These are phyloP conservation scores for Sebastes iracundus DNA, from an alignment of 2,797 vertebrate genomes.

Conservation along the genomic window DNA sequence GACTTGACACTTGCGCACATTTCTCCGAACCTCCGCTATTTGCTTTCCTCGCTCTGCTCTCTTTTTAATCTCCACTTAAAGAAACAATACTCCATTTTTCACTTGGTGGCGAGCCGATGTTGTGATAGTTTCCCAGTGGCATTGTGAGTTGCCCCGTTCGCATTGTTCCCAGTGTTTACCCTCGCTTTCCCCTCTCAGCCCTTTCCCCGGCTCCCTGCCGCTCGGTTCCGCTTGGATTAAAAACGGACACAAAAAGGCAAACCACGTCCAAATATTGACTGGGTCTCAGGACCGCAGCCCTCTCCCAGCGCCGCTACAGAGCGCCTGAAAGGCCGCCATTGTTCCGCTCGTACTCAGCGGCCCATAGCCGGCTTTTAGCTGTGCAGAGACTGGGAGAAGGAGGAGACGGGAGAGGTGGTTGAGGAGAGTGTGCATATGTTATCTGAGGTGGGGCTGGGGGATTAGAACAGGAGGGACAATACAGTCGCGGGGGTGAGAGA, in stretches of 20 bases:
- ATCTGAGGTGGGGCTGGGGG: slow-evolving; percentile 65
- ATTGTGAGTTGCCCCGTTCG: slow-evolving; percentile 70
- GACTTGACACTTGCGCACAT: slow-evolving; percentile 20
- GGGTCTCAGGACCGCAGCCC: slow-evolving; percentile 75
- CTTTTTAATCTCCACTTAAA: slow-evolving; percentile 83
- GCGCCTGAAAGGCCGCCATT: slow-evolving; percentile 85
- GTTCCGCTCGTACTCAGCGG: slow-evolving; percentile 82
- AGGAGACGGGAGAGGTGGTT: slow-evolving; percentile 42
- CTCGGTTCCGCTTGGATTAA: slow-evolving; percentile 79
- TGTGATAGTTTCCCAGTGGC: slow-evolving; percentile 79
- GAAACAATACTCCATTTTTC: slow-evolving; percentile 73
- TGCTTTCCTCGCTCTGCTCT: slow-evolving; percentile 57
- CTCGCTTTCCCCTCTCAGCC: slow-evolving; percentile 69
- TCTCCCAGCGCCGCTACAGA: slow-evolving; percentile 73
- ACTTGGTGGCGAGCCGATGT: slow-evolving; percentile 68
- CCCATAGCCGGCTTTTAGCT: slow-evolving; percentile 80
- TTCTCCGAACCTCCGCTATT: slow-evolving; percentile 64
- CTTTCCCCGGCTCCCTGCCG: slow-evolving; percentile 70
- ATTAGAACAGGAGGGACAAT: slow-evolving; percentile 43
- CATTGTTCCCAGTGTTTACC: slow-evolving; percentile 81
- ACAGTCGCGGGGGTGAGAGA: slow-evolving; percentile 42
- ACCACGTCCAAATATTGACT: slow-evolving; percentile 89
- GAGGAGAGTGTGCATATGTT: slow-evolving; percentile 70
- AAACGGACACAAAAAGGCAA: slow-evolving; percentile 74
- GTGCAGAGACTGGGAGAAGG: slow-evolving; percentile 70